phyloP scores from a whole-genome alignment of 2,888 invertebrate genomes.

The Andrena marginata region DNA sequence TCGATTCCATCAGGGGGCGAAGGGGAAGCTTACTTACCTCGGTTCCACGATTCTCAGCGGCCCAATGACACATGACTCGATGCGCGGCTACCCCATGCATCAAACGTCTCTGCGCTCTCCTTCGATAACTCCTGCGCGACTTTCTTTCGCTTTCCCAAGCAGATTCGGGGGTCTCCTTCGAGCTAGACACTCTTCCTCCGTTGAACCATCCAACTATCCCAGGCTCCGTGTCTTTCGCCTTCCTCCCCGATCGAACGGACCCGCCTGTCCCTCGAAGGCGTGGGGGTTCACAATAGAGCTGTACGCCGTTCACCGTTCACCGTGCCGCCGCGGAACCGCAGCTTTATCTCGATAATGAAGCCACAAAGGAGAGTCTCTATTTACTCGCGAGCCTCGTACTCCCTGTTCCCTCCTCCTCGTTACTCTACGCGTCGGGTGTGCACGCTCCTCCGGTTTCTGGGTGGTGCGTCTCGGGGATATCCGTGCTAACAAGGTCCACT shows the following conservation, averaged over 20 bases:
- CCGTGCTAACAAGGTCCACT: constrained; percentile 82
- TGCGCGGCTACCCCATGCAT: constrained; percentile 80
- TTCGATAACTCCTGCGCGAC: not conserved
- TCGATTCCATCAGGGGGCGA: constrained; percentile 62
- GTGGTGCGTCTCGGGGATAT: constrained; percentile 76
- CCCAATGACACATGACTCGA: constrained; percentile 84
- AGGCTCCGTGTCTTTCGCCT: not conserved
- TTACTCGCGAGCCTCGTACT: constrained; percentile 46
- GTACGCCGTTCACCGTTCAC: constrained; percentile 4
- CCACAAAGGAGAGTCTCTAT: constrained; percentile 68
- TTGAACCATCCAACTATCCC: not conserved
- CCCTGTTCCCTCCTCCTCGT: constrained; percentile 43
- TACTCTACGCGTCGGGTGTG: constrained; percentile 59
- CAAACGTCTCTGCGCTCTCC: constrained; percentile 55
- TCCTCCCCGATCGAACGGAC: not conserved
- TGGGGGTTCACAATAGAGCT: constrained; percentile 41
- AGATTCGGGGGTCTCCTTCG: not conserved
- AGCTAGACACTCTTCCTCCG: no score
- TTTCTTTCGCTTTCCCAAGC: not conserved
- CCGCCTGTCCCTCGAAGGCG: not conserved
- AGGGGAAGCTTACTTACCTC: constrained; percentile 58
- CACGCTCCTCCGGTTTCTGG: constrained; percentile 78
- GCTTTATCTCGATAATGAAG: constrained; percentile 78
- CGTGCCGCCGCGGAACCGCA: constrained; percentile 13
- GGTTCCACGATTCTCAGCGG: constrained; percentile 79